Evolutionary conservation across 2,797 vertebrate species (phyloP).

Genomic region (Liparis tanakae): DNA sequence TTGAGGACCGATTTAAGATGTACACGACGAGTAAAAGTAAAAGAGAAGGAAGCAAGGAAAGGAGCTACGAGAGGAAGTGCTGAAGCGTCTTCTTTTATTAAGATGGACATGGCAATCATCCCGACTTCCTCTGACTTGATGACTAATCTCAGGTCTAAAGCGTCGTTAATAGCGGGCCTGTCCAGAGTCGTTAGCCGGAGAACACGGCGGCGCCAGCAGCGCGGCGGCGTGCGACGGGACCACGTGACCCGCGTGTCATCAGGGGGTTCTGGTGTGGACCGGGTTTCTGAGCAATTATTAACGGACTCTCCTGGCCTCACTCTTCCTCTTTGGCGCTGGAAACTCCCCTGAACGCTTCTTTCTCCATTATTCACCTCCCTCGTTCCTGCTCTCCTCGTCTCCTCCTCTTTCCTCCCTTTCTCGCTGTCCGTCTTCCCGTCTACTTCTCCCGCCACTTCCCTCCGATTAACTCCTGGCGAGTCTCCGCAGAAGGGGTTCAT

Average conservation of each 20-base stretch:
- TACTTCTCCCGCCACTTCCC: constrained; percentile 7
- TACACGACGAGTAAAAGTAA: neutral
- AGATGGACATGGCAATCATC: constrained; percentile 60
- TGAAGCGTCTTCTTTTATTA: constrained; percentile 50
- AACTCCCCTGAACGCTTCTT: constrained; percentile 17
- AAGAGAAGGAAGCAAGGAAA: neutral
- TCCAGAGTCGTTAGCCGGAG: constrained; percentile 41
- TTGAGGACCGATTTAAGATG: neutral
- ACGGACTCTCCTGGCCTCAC: constrained; percentile 31
- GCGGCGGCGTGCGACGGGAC: constrained; percentile 28
- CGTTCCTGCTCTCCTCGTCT: neutral
- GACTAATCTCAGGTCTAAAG: constrained; percentile 54
- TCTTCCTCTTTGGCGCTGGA: constrained; percentile 27
- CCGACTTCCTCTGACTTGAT: constrained; percentile 56
- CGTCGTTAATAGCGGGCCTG: constrained; percentile 36
- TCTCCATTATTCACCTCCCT: constrained; percentile 13
- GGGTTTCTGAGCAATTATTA: constrained; percentile 54
- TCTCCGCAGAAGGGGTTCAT: constrained; percentile 47
- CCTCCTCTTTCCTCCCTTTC: neutral
- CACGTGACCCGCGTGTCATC: constrained; percentile 53
- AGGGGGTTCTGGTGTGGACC: constrained; percentile 44
- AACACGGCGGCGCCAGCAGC: constrained; percentile 17
- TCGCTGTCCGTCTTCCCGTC: constrained; percentile 21
- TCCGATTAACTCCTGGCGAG: constrained; percentile 49
- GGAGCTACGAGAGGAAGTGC: constrained; percentile 11